Conservation (phyloP, 1,140 invertebrate species). For the Anastrepha obliqua region DNA sequence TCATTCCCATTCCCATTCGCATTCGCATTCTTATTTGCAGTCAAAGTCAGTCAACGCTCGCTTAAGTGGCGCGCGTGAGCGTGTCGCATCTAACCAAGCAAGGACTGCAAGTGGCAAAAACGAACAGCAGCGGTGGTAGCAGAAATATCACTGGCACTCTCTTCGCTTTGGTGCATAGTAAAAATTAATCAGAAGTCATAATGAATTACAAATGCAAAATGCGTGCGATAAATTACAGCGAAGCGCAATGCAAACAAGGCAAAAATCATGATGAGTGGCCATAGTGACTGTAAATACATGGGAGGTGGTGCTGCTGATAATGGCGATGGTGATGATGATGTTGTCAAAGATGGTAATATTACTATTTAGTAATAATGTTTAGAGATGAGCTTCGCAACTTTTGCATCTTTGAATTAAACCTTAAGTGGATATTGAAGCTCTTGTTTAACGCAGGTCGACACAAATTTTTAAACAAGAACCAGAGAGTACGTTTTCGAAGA, state of each 20-base stretch:
- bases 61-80: slow-evolving; percentile 43
- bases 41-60: slow-evolving; percentile 25
- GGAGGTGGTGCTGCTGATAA: neutral
- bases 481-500: too few species aligned
- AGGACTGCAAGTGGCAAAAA: neutral
- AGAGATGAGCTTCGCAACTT: too few species aligned
- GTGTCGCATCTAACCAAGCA: neutral
- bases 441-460: too few species aligned
- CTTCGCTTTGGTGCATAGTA: neutral
- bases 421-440: too few species aligned
- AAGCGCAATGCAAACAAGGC: slow-evolving; percentile 37
- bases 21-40: slow-evolving; percentile 8
- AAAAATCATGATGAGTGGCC: neutral
- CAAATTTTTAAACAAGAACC: too few species aligned
- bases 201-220: slow-evolving; percentile 59
- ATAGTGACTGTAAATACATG: neutral
- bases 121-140: neutral
- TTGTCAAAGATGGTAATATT: neutral
- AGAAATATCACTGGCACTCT: neutral
- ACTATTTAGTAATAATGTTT: too few species aligned
- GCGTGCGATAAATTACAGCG: slow-evolving; percentile 59
- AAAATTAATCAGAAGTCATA: slow-evolving; percentile 58
- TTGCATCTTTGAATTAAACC: too few species aligned
- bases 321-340: neutral
- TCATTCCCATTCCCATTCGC: neutral